Evolutionary conservation across 2,888 invertebrate genomes (phyloP).

Genomic region (Fragum fragum): DNA sequence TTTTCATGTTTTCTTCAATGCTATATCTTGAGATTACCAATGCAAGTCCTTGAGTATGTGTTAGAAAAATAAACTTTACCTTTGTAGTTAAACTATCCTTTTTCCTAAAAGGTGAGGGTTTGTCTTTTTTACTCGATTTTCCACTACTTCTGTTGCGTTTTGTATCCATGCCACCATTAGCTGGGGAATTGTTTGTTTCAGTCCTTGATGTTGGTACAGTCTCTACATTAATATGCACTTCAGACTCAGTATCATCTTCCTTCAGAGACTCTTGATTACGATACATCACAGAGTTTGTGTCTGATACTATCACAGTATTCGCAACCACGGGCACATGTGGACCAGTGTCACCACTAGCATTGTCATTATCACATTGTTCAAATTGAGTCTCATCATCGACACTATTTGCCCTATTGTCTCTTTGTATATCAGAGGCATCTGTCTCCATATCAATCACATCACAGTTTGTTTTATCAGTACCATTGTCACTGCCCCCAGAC

Average conservation of each 20-base stretch:
- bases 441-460: background rate
- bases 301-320: slow-evolving; percentile 25
- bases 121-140: slow-evolving; percentile 57
- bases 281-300: background rate
- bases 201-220: background rate
- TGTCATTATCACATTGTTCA: slow-evolving; percentile 13
- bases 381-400: background rate
- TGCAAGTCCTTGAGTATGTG: no score
- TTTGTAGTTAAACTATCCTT: slow-evolving; percentile 59
- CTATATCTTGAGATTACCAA: no score
- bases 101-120: slow-evolving; percentile 61
- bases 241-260: slow-evolving; percentile 3
- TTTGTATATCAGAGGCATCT: background rate
- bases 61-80: slow-evolving; percentile 41
- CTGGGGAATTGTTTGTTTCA: slow-evolving; percentile 14
- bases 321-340: background rate
- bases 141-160: slow-evolving; percentile 31
- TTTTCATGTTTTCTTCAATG: no score
- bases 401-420: background rate
- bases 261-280: slow-evolving; percentile 1
- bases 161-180: background rate
- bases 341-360: background rate
- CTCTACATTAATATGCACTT: slow-evolving; percentile 28
- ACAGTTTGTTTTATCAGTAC: background rate
- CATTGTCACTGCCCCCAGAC: background rate